phyloP scores from a whole-genome alignment of 2,888 invertebrate species.

The Odontocolon sp. region DNA sequence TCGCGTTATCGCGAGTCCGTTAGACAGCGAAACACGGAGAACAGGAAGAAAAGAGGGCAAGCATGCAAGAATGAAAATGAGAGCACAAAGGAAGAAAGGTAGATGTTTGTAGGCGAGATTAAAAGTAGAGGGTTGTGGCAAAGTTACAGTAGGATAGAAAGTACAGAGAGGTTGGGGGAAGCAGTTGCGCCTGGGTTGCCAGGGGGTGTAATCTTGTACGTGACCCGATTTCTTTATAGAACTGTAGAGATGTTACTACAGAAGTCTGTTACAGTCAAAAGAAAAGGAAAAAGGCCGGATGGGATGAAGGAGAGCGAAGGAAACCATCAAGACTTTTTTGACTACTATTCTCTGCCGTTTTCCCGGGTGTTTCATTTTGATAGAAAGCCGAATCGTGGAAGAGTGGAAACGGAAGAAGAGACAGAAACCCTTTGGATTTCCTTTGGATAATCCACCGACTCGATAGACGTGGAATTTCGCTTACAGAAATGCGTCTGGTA shows the following conservation, averaged over 20 bases:
- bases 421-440: too few relatives aligned
- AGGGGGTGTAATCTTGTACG: conserved; percentile 64
- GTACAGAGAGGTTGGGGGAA: conserved; percentile 35
- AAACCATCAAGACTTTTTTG: too few relatives aligned
- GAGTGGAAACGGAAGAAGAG: too few relatives aligned
- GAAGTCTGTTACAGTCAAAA: conserved; percentile 1
- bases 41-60: background rate
- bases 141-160: conserved; percentile 47
- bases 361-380: background rate
- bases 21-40: background rate
- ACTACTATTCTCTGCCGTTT: background rate
- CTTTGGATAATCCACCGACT: too few relatives aligned
- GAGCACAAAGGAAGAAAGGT: background rate
- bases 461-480: too few relatives aligned
- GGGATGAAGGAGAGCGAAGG: background rate
- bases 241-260: conserved; percentile 34
- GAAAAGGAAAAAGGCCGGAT: conserved; percentile 6
- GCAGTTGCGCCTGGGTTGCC: conserved; percentile 40
- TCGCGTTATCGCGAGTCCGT: background rate
- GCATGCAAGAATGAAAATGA: conserved; percentile 1
- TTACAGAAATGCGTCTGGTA: too few relatives aligned
- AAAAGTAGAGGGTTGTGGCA: conserved; percentile 52
- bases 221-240: conserved; percentile 65
- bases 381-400: too few relatives aligned
- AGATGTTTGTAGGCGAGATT: conserved; percentile 31